phyloP scores from a whole-genome alignment of 1,140 invertebrate species.

The Chironomus tepperi region DNA sequence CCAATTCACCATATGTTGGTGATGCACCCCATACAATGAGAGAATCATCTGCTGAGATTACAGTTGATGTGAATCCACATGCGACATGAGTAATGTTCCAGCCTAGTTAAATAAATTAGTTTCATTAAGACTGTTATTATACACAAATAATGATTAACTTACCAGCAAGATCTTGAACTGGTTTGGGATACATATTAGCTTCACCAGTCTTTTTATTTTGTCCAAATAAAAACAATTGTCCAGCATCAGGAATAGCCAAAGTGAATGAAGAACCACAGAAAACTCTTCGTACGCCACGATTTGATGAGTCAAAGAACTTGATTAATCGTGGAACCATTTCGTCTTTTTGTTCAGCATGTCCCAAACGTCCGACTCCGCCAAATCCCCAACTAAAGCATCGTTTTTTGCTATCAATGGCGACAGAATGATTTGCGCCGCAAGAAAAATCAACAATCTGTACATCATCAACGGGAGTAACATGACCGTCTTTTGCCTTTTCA shows the following conservation, averaged over 20 bases:
- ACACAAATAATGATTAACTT: constrained; percentile 26
- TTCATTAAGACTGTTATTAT: not conserved
- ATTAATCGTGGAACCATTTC: constrained; percentile 83
- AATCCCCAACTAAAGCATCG: constrained; percentile 90
- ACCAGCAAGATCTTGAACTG: constrained; percentile 79
- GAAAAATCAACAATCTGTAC: constrained; percentile 83
- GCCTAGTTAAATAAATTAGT: constrained; percentile 39
- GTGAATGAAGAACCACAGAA: constrained; percentile 81
- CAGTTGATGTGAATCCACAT: constrained; percentile 69
- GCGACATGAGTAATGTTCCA: constrained; percentile 82
- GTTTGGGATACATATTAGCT: constrained; percentile 94
- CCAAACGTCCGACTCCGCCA: constrained; percentile 84
- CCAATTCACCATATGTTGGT: constrained; percentile 86
- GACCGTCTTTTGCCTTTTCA: constrained; percentile 80
- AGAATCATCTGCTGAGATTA: constrained; percentile 81
- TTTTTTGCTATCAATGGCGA: constrained; percentile 78
- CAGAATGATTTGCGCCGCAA: constrained; percentile 85
- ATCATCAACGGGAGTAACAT: constrained; percentile 71
- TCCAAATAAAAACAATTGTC: constrained; percentile 75
- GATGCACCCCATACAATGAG: constrained; percentile 86
- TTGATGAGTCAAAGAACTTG: constrained; percentile 78
- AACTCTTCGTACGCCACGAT: constrained; percentile 67
- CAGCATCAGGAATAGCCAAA: constrained; percentile 71
- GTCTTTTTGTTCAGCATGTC: constrained; percentile 85
- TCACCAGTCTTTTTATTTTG: constrained; percentile 86